Evolutionary conservation across 1,140 invertebrate species (phyloP).

Genomic region (Drosophila guanche): DNA sequence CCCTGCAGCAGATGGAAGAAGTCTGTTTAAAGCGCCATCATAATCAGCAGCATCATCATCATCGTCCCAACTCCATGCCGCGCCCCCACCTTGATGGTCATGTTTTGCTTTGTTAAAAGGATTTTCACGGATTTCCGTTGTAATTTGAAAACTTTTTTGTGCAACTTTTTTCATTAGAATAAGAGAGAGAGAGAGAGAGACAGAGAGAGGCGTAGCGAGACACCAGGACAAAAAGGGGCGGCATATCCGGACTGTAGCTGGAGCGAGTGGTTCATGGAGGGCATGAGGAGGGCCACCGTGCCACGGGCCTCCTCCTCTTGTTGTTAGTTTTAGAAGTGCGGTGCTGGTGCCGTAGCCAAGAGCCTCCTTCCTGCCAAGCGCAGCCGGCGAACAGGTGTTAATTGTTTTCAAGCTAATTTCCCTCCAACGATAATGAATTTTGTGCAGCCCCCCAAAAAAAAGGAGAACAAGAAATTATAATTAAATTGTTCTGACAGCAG

Average conservation of each 20-base stretch:
- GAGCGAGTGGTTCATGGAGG: constrained; percentile 11
- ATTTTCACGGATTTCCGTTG: constrained; percentile 82
- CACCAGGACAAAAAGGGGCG: not conserved
- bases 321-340: constrained; percentile 67
- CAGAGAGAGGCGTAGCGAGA: constrained; percentile 1
- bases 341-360: too few relatives aligned
- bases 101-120: constrained; percentile 81
- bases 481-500: constrained; percentile 64
- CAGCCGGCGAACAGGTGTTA: constrained; percentile 75
- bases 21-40: constrained; percentile 72
- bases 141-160: constrained; percentile 81
- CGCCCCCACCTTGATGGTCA: constrained; percentile 18
- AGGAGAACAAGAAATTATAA: constrained; percentile 60
- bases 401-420: constrained; percentile 80
- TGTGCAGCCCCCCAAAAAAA: constrained; percentile 8
- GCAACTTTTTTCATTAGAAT: constrained; percentile 81
- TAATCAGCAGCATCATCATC: constrained; percentile 72
- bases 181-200: constrained; percentile 11
- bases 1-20: constrained; percentile 35
- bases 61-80: constrained; percentile 16
- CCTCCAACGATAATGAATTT: constrained; percentile 68
- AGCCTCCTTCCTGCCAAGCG: constrained; percentile 48
- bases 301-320: too few relatives aligned
- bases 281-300: too few relatives aligned
- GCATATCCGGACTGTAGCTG: too few relatives aligned